phyloP scores from a whole-genome alignment of 2,888 invertebrate species.

The Reticulitermes lucifugus region DNA sequence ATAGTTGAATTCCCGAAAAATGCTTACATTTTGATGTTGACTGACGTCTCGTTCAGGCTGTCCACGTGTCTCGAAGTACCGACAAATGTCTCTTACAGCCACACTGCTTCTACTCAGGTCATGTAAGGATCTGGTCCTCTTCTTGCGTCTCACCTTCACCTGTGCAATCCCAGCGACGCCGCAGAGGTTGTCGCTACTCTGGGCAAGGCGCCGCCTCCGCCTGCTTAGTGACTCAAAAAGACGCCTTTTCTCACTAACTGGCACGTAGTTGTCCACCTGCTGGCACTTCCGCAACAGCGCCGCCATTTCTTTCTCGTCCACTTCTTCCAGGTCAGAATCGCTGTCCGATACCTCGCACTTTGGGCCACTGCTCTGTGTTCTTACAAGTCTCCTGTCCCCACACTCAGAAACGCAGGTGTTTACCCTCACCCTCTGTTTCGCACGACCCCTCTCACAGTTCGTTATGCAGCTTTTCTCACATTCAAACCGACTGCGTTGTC shows the following conservation, averaged over 20 bases:
- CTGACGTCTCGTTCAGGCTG: neutral
- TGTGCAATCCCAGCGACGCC: slow-evolving; percentile 58
- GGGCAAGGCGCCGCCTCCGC: slow-evolving; percentile 69
- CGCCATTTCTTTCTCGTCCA: slow-evolving; percentile 64
- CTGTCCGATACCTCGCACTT: slow-evolving; percentile 25
- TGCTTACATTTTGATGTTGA: no score
- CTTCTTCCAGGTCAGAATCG: slow-evolving; percentile 52
- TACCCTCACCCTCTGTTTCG: neutral
- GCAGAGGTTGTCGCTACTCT: slow-evolving; percentile 74
- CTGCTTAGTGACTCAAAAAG: slow-evolving; percentile 77
- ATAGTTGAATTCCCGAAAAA: no score
- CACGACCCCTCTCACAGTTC: slow-evolving; percentile 6
- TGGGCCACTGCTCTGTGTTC: slow-evolving; percentile 55
- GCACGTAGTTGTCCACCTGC: slow-evolving; percentile 69
- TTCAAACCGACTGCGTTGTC: neutral
- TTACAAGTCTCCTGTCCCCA: neutral
- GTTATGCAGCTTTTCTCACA: neutral
- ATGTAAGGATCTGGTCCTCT: slow-evolving; percentile 75
- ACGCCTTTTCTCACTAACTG: slow-evolving; percentile 77
- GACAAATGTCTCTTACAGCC: slow-evolving; percentile 68
- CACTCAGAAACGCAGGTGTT: neutral
- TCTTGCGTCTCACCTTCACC: slow-evolving; percentile 63
- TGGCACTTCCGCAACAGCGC: slow-evolving; percentile 68
- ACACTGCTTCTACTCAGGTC: slow-evolving; percentile 67
- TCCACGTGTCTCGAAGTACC: slow-evolving; percentile 74